These are phyloP conservation scores for Chloroceryle aenea DNA, from an alignment of 2,113 vertebrate genomes.

Conservation along the genomic window DNA sequence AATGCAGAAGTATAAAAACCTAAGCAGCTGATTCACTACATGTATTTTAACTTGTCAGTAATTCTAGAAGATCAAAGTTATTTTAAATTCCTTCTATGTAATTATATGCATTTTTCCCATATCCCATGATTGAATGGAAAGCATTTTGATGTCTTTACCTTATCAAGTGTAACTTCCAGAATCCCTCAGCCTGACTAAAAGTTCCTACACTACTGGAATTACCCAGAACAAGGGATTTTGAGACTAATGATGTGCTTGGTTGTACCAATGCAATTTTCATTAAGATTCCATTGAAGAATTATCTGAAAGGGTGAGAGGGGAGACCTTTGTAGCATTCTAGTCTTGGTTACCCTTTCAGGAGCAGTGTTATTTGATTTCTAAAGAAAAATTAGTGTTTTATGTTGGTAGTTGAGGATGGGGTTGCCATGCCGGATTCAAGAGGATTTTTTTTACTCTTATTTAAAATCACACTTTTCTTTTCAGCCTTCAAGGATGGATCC, in stretches of 20 bases:
- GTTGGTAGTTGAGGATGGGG: not conserved
- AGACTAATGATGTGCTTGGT: not conserved
- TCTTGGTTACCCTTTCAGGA: not conserved
- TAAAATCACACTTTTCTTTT: constrained; percentile 15
- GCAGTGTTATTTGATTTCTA: not conserved
- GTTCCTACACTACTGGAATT: not conserved
- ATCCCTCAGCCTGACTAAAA: not conserved
- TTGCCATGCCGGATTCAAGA: not conserved
- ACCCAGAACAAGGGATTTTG: not conserved
- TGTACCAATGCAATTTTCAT: not conserved
- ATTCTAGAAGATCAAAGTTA: not conserved
- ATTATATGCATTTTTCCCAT: not conserved
- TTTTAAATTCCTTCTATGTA: not conserved
- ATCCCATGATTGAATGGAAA: not conserved
- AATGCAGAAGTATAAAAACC: not conserved
- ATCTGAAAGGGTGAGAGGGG: not conserved
- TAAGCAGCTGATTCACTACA: not conserved
- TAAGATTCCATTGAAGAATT: not conserved
- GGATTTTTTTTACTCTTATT: not conserved
- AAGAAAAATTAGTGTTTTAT: not conserved
- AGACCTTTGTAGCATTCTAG: not conserved
- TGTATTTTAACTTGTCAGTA: not conserved
- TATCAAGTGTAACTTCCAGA: not conserved
- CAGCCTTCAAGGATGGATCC: constrained; percentile 90
- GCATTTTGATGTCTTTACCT: not conserved